Evolutionary conservation across 2,797 vertebrate genomes (phyloP).

Genomic region (Amphiprion clarkii): DNA sequence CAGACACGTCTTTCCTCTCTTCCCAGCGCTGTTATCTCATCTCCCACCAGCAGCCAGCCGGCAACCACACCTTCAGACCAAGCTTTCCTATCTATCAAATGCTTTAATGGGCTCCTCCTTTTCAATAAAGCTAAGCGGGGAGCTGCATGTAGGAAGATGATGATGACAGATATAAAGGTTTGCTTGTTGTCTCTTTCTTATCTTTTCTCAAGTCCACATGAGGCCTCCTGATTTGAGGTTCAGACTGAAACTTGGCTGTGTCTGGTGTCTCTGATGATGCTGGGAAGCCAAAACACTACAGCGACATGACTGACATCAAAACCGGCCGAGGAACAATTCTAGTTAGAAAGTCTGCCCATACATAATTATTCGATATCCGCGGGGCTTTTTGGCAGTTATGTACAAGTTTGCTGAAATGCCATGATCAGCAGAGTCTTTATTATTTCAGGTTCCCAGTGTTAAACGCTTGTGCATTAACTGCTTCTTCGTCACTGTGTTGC

Average conservation of each 20-base stretch:
- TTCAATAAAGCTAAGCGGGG: conserved; percentile 70
- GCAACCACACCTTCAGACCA: conserved; percentile 65
- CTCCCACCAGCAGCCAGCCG: conserved; percentile 45
- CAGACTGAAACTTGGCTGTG: conserved; percentile 34
- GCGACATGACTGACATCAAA: conserved; percentile 37
- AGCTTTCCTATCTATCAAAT: conserved; percentile 67
- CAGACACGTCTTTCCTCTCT: conserved; percentile 56
- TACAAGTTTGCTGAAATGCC: conserved; percentile 23
- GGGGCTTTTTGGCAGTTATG: conserved; percentile 19
- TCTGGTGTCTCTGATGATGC: conserved; percentile 36
- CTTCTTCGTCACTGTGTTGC: conserved; percentile 19
- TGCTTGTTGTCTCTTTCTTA: conserved; percentile 55
- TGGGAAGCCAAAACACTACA: conserved; percentile 40
- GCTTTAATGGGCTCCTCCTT: conserved; percentile 75
- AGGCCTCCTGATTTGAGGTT: conserved; percentile 51
- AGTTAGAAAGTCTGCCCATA: conserved; percentile 17
- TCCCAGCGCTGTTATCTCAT: conserved; percentile 73
- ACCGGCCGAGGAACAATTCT: conserved; percentile 1
- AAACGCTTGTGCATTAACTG: conserved; percentile 8
- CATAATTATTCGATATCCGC: conserved; percentile 29
- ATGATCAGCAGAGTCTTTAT: conserved; percentile 28
- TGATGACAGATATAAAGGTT: conserved; percentile 62
- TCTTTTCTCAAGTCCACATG: conserved; percentile 49
- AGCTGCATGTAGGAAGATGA: conserved; percentile 60
- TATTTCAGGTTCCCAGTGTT: conserved; percentile 9